Conservation (phyloP, 92 coral and sea anemone species). For the Micromussa lordhowensis region DNA sequence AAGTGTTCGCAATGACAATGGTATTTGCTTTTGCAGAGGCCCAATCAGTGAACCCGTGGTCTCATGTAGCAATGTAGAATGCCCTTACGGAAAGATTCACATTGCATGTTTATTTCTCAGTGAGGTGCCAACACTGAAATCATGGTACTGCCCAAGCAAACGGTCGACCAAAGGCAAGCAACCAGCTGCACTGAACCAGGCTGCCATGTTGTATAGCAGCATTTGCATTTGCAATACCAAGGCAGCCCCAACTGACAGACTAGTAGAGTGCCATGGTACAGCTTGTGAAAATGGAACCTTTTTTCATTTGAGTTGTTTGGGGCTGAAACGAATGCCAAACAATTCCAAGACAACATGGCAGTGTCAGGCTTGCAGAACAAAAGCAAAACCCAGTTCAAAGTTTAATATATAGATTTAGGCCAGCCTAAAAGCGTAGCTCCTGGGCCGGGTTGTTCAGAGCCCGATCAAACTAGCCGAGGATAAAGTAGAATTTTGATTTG, state of each 20-base stretch:
- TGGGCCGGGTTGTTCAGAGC: too few species aligned
- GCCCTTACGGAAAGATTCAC: too few species aligned
- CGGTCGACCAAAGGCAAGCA: not conserved
- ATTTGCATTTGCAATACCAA: conserved; percentile 54
- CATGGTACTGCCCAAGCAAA: not conserved
- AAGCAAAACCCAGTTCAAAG: not conserved
- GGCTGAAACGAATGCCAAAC: conserved; percentile 59
- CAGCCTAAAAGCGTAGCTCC: too few species aligned
- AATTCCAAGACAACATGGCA: conserved; percentile 66
- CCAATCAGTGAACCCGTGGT: too few species aligned
- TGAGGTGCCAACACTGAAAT: too few species aligned
- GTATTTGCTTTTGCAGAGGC: too few species aligned
- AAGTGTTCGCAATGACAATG: too few species aligned
- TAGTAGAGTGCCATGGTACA: conserved; percentile 37
- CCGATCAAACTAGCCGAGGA: too few species aligned
- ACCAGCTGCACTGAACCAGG: conserved; percentile 16
- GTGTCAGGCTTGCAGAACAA: conserved; percentile 33
- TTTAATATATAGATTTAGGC: too few species aligned
- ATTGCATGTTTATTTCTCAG: too few species aligned
- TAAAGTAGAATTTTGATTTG: too few species aligned
- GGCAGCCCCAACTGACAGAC: conserved; percentile 33
- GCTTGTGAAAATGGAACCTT: conserved; percentile 39
- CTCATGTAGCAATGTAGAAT: too few species aligned
- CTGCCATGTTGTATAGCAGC: not conserved
- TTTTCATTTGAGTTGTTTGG: conserved; percentile 62